These are phyloP conservation scores for Drosophila phalerata DNA, from an alignment of 2,888 invertebrate species.

Conservation along the genomic window DNA sequence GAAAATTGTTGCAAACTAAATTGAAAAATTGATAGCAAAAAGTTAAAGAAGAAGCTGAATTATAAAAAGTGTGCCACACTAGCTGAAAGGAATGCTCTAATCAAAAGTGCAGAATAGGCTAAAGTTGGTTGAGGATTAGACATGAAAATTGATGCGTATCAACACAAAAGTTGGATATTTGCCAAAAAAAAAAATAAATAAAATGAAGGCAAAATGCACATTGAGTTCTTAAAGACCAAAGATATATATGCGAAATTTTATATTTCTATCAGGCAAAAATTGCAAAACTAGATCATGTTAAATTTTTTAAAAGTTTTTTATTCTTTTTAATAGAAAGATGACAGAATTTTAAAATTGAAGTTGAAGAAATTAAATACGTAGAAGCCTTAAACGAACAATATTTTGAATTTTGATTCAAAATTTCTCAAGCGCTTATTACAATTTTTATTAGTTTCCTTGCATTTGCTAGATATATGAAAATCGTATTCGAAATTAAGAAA, in stretches of 20 bases:
- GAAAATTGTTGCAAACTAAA: constrained; percentile 63
- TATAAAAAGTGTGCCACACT: not conserved
- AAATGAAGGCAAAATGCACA: not conserved
- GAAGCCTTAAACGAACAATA: too few relatives aligned
- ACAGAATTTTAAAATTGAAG: too few relatives aligned
- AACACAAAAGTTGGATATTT: constrained; percentile 33
- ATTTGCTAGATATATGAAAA: too few relatives aligned
- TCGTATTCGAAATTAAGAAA: not conserved
- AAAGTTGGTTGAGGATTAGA: constrained; percentile 29
- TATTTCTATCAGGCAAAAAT: too few relatives aligned
- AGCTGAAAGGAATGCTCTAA: constrained; percentile 24
- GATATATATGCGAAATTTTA: too few relatives aligned
- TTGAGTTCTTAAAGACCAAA: not conserved
- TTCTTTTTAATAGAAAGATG: too few relatives aligned
- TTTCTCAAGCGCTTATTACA: too few relatives aligned
- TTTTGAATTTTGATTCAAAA: not conserved
- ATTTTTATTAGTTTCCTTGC: too few relatives aligned
- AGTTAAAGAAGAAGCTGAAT: constrained; percentile 2
- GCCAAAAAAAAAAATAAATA: constrained; percentile 3
- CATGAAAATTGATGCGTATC: constrained; percentile 36
- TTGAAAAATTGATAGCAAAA: constrained; percentile 55
- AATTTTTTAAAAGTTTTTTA: not conserved
- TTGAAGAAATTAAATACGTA: too few relatives aligned
- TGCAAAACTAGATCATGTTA: too few relatives aligned
- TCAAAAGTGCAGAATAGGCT: constrained; percentile 39